phyloP scores from a whole-genome alignment of 2,888 invertebrate genomes.

The Habroteleia sp. region DNA sequence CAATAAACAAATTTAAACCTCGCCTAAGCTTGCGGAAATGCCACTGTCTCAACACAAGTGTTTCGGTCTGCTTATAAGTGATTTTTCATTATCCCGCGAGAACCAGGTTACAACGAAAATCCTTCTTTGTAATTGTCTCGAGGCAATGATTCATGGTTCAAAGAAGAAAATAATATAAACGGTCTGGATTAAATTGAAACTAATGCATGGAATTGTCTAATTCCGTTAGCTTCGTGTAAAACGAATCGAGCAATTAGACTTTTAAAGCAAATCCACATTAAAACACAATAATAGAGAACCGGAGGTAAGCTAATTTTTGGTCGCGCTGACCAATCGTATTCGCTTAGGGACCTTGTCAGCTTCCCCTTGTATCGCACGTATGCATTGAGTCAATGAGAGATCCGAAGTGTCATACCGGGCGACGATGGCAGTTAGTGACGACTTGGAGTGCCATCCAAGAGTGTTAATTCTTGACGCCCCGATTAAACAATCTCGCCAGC shows the following conservation, averaged over 20 bases:
- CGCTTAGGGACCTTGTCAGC: constrained; percentile 62
- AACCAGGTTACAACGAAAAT: no score
- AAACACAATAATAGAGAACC: constrained; percentile 55
- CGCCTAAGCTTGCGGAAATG: no score
- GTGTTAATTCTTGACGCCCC: constrained; percentile 60
- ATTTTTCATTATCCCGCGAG: no score
- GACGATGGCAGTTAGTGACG: constrained; percentile 61
- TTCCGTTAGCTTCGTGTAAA: neutral
- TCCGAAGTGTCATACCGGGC: constrained; percentile 62
- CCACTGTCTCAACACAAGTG: no score
- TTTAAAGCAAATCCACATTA: constrained; percentile 34
- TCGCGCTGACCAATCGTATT: constrained; percentile 60
- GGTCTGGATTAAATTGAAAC: no score
- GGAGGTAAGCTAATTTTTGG: constrained; percentile 64
- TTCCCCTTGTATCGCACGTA: constrained; percentile 62
- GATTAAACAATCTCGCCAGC: constrained; percentile 53
- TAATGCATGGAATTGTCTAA: no score
- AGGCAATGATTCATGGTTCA: no score
- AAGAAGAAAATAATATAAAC: no score
- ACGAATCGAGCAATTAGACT: constrained; percentile 28
- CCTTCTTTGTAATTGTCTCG: no score
- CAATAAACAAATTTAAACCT: no score
- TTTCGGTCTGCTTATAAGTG: no score
- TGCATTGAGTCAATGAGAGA: constrained; percentile 61
- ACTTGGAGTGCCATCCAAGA: constrained; percentile 62